Evolutionary conservation across 2,113 vertebrate species (phyloP), one percentile per base, ranked within the genome.

Genomic region (Elachura formosa): DNA sequence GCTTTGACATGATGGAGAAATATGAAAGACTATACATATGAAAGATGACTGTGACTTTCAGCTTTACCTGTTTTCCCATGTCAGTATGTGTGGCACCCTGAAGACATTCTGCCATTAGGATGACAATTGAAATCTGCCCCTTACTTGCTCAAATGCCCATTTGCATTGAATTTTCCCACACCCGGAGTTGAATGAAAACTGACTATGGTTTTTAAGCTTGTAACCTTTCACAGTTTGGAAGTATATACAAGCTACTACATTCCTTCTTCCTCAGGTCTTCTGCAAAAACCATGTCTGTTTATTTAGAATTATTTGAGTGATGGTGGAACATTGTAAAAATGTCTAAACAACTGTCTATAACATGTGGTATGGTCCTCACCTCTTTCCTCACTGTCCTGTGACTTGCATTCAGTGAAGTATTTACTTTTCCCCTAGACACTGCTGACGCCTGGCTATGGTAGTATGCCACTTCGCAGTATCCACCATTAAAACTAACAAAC

Each of bases 391-490:
- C 45, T 87, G 48, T 72, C 49, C 51, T 74, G 13, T 80, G 51
- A 73, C 68, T 52, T 85, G 41, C 14, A 31, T 58, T 83, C 29
- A 46, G 49, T 67, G 38, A 89, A 67, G 33, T 54, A 41, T 89
- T 91, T 90, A 48, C 45, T 90, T 90, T 95, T 90, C 26, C 81
- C n/a, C 38, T 63, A 77, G 59, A n/a, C 28, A 22, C 23, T 69
- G 33, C 40, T 93, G 72, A 69, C 78, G 83, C 43, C 63, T 94
- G 75, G 16, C 34, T 71, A 3, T 33, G 8, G 46, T 90, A 80
- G 77, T 93, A 83, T 22, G 62, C 43, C 31, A 77, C 38, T 90
- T 77, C 55, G 55, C 63, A 55, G 14, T 90, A 81, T 73, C 71
- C 63, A 77, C 85, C 25, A 7, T 66, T 95, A 84, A 86, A 91